Evolutionary conservation across 2,888 invertebrate species (phyloP), one percentile per base, ranked within the genome.

Genomic region (Athalia circularis): DNA sequence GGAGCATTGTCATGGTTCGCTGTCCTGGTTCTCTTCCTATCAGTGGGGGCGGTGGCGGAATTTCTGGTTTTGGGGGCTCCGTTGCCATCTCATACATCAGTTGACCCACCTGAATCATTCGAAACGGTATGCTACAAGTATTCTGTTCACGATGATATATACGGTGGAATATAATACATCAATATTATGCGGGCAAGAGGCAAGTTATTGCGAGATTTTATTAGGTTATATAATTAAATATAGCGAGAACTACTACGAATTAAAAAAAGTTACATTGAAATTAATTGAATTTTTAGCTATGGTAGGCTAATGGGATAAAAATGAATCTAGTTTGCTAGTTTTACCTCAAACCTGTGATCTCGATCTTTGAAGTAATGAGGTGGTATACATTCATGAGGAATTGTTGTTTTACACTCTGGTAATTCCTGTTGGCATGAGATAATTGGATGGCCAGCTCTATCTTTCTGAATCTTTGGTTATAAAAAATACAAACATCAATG

Each of bases 401-500:
- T 57, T 15, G 54, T 76, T 78, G 75, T 79, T 43, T 79, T 15
- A 29, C 82, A 83, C 79, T 77, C 78, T 3, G 79, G 77, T 52
- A 77, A 62, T 70, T 81, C 81, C 62, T 78, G 80, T 6, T 75
- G 79, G 59, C 82, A 82, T 50, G 80, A 80, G 8, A 80, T 74
- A 11, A 80, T 79, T 29, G 81, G 81, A 82, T 83, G 81, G 45
- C 81, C 81, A n/a, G 79, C 64, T 8, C 65, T 6, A 78, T 83
- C 82, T 65, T 74, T 79, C 59, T 82, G 79, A 64, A 83, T 79
- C 82, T 83, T 72, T 45, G 76, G 65, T 77, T 15, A 65, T 59
- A 8, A 59, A 72, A 15, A 59, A 72, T 72, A n/a, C 57, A 68
- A 29, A 29, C 43, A 43, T 68, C 68, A 68, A 52, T n/a, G 15